Conservation (phyloP, 92 coral and sea anemone genomes). For the Porites rus region DNA sequence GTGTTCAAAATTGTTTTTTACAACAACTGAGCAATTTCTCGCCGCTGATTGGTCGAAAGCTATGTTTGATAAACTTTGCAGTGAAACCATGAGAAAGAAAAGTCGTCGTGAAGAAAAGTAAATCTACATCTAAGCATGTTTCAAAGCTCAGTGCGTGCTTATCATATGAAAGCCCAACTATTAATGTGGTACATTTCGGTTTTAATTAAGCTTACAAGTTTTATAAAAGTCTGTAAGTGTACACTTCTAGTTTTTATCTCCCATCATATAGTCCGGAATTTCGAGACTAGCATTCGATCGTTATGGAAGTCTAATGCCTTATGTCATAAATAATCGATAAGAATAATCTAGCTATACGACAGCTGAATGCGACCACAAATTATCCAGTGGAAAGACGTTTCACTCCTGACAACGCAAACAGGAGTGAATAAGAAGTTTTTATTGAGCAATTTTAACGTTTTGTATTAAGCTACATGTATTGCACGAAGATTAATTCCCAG, state of each 20-base stretch:
- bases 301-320: not conserved
- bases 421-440: not conserved
- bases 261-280: not conserved
- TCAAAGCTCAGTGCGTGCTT: not conserved
- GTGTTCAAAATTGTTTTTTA: no score
- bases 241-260: not conserved
- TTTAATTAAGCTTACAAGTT: no score
- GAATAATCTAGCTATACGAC: constrained; percentile 20
- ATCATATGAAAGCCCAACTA: not conserved
- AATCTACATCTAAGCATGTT: not conserved
- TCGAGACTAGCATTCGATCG: not conserved
- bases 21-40: no score
- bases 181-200: no score
- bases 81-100: not conserved
- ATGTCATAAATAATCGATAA: constrained; percentile 20
- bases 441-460: not conserved
- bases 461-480: not conserved
- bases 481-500: not conserved
- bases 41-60: no score
- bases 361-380: constrained; percentile 1
- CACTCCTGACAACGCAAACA: constrained; percentile 1
- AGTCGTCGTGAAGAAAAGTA: not conserved
- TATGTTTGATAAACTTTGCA: no score
- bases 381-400: not conserved
- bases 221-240: no score